phyloP scores from a whole-genome alignment of 2,113 vertebrate species.

The Ochotona princeps region DNA sequence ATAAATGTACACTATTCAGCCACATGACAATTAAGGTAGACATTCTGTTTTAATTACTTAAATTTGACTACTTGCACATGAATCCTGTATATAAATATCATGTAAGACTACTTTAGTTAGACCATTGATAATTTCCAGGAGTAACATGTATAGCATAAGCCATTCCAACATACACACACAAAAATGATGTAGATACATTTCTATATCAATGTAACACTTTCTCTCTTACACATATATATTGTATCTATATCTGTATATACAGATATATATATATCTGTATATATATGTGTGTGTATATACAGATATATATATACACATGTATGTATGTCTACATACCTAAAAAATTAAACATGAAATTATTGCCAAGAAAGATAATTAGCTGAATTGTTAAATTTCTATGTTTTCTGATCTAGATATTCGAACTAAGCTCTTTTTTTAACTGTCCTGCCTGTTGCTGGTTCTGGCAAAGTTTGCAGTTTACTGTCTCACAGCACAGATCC shows the following conservation, averaged over 20 bases:
- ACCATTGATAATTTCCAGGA: background rate
- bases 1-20: background rate
- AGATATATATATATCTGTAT: background rate
- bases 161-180: background rate
- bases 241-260: no score
- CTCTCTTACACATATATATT: no score
- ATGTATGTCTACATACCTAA: background rate
- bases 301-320: background rate
- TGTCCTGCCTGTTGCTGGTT: background rate
- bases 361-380: background rate
- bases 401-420: slow-evolving; percentile 52
- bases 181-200: background rate
- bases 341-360: slow-evolving; percentile 44
- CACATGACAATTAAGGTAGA: background rate
- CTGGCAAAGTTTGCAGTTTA: background rate
- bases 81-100: background rate
- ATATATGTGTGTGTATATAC: background rate
- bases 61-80: background rate
- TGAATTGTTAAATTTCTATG: background rate
- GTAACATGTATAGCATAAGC: background rate
- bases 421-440: background rate
- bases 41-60: slow-evolving; percentile 32
- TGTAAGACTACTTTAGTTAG: background rate
- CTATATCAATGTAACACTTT: no score
- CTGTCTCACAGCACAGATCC: background rate